Percentiles rank a stretch among this genome's conserved stretches.
phyloP scores from a whole-genome alignment of 2,888 invertebrate genomes.

The Pristionchus mayeri region DNA sequence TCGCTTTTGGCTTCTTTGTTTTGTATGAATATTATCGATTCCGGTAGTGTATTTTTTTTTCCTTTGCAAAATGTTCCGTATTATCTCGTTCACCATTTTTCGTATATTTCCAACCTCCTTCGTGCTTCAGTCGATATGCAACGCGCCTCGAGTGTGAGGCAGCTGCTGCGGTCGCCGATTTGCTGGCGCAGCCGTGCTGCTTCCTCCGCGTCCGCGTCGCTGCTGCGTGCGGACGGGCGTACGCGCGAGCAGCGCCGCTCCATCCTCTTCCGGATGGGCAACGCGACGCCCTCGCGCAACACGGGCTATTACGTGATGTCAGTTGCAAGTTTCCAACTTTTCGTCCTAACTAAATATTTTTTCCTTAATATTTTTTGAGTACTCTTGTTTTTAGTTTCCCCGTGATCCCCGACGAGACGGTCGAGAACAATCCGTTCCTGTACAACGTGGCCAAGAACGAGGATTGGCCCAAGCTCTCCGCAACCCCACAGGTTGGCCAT shows the following conservation, averaged over 20 bases:
- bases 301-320: conserved; percentile 71
- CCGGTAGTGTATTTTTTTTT: no score
- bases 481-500: conserved; percentile 61
- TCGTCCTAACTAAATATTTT: neutral
- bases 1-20: neutral
- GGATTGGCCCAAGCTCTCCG: conserved; percentile 73
- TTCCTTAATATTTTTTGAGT: neutral
- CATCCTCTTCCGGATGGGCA: conserved; percentile 72
- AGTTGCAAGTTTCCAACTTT: conserved; percentile 49
- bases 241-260: conserved; percentile 67
- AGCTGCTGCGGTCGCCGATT: conserved; percentile 9
- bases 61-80: neutral
- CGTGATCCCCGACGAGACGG: conserved; percentile 73
- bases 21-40: neutral
- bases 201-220: neutral
- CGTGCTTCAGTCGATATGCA: neutral
- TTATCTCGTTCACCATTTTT: neutral
- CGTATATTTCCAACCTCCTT: neutral
- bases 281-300: conserved; percentile 67
- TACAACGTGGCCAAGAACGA: conserved; percentile 72
- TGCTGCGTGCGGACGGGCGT: conserved; percentile 63
- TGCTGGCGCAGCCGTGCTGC: conserved; percentile 26
- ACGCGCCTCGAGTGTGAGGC: conserved; percentile 27
- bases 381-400: conserved; percentile 65
- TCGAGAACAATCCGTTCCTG: conserved; percentile 73